Evolutionary conservation across 1,140 invertebrate species (phyloP).

Genomic region (Magallana ariakensis): DNA sequence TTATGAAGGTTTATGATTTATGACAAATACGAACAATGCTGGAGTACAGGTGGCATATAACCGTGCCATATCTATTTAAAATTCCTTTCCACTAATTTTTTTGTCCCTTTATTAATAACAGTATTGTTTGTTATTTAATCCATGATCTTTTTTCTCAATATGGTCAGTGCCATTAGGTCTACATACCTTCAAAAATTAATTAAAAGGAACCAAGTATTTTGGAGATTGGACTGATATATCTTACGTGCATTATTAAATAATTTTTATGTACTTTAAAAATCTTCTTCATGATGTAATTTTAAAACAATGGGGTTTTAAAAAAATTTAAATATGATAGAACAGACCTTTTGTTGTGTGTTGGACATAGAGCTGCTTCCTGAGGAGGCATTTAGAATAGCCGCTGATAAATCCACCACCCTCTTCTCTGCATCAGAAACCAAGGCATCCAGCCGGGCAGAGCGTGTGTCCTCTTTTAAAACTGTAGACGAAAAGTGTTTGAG

Average conservation of each 20-base stretch:
- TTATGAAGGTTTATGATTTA: slow-evolving; percentile 7
- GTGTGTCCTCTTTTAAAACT: slow-evolving; percentile 75
- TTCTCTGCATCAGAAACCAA: slow-evolving; percentile 89
- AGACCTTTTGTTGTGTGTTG: slow-evolving; percentile 72
- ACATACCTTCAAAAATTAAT: no score
- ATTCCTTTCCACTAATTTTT: slow-evolving; percentile 15
- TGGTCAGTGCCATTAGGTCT: no score
- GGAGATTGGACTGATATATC: no score
- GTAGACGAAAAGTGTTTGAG: slow-evolving; percentile 45
- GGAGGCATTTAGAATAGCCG: slow-evolving; percentile 73
- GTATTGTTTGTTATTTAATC: slow-evolving; percentile 1
- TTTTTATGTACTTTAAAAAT: no score
- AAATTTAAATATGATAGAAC: not conserved
- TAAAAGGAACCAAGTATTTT: no score
- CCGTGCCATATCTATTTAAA: not conserved
- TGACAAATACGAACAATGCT: not conserved
- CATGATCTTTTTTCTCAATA: not conserved
- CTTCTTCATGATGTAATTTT: no score
- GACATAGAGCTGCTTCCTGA: slow-evolving; percentile 70
- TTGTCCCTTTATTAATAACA: not conserved
- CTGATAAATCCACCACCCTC: slow-evolving; percentile 77
- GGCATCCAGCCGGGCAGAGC: slow-evolving; percentile 82
- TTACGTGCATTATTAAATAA: no score
- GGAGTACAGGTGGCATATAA: not conserved
- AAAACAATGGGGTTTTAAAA: no score